A percentile compares a stretch with the other conserved stretches of the same genome.
Conservation (phyloP, 2,888 invertebrate genomes). For the Trissolcus japonicus region DNA sequence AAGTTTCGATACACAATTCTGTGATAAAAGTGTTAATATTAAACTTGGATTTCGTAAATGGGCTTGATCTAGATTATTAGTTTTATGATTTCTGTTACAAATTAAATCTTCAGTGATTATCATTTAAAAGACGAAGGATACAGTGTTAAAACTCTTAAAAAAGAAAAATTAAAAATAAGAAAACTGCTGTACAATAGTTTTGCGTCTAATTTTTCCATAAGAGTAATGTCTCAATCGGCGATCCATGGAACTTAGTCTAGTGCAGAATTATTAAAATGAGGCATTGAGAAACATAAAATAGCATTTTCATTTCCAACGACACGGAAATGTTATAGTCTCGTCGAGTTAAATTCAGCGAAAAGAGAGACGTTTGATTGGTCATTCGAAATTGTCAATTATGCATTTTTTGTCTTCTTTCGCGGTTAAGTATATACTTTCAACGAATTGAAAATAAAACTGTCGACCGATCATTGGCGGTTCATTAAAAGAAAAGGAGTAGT, state of each 20-base stretch:
- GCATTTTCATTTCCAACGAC: constrained; percentile 5
- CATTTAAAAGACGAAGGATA: no score
- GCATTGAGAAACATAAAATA: constrained; percentile 11
- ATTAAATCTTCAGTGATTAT: neutral
- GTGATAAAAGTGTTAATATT: constrained; percentile 16
- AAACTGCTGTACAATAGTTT: no score
- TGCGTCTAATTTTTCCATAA: constrained; percentile 37
- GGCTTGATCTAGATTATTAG: neutral
- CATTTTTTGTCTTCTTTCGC: constrained; percentile 11
- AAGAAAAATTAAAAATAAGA: no score
- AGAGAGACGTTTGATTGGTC: constrained; percentile 13
- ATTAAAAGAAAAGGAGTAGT: constrained; percentile 10
- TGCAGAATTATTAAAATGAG: constrained; percentile 3
- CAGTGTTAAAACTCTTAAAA: no score
- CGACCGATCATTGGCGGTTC: neutral
- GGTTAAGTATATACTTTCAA: no score
- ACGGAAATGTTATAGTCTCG: constrained; percentile 2
- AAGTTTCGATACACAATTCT: constrained; percentile 21
- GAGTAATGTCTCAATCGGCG: constrained; percentile 31
- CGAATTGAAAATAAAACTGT: no score
- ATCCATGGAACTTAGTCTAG: constrained; percentile 3
- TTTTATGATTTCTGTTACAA: neutral
- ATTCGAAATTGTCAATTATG: constrained; percentile 30
- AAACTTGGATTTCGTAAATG: no score
- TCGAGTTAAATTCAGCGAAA: neutral